These are phyloP conservation scores for Lepidocyrtinus sp. DNA, from an alignment of 2,888 invertebrate species.

Conservation along the genomic window DNA sequence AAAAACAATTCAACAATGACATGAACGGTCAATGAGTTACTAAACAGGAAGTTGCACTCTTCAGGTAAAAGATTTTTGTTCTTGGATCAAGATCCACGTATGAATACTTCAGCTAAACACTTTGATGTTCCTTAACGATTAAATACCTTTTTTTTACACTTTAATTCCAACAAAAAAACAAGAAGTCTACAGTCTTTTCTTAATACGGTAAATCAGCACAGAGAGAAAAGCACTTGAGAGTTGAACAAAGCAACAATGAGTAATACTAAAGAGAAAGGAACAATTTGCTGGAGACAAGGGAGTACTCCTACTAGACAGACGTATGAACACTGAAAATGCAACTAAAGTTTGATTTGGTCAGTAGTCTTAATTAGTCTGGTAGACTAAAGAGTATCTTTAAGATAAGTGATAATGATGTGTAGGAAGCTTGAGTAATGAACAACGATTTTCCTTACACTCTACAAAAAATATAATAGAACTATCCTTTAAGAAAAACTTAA, in stretches of 20 bases:
- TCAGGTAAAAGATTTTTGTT: constrained; percentile 5
- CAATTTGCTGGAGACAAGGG: no score
- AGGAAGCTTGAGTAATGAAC: no score
- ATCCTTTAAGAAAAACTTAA: constrained; percentile 10
- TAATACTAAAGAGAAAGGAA: no score
- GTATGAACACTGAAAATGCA: no score
- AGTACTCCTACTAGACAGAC: no score
- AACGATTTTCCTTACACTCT: no score
- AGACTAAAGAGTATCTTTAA: not conserved
- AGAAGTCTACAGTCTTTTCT: constrained; percentile 16
- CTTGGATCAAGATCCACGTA: not conserved
- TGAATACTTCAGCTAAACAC: constrained; percentile 17
- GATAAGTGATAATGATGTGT: not conserved
- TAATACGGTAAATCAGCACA: constrained; percentile 3
- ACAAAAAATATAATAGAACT: no score
- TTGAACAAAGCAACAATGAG: constrained; percentile 10
- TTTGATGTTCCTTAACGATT: not conserved
- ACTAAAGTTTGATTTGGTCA: no score
- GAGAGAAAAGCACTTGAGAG: no score
- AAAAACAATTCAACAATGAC: no score
- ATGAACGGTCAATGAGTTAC: no score
- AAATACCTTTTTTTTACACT: not conserved
- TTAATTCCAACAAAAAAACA: not conserved
- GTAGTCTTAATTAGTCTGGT: not conserved
- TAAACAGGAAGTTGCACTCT: constrained; percentile 18